phyloP scores from a whole-genome alignment of 2,113 vertebrate genomes.

The Paradoxurus hermaphroditus region DNA sequence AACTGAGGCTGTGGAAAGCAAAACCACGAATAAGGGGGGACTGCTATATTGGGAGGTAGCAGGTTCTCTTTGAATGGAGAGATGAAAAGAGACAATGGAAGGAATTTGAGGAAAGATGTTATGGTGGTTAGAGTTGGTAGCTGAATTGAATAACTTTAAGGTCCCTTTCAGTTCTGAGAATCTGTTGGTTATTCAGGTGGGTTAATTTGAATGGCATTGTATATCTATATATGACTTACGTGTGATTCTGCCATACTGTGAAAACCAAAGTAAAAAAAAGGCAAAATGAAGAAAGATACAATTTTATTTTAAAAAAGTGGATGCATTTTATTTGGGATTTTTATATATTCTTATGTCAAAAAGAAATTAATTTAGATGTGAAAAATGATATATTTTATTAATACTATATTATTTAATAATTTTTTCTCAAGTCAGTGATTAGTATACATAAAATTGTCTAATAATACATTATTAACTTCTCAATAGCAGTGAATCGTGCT shows the following conservation, averaged over 20 bases:
- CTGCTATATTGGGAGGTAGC: neutral
- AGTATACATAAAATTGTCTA: neutral
- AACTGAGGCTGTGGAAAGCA: neutral
- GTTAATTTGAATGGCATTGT: neutral
- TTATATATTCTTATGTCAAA: neutral
- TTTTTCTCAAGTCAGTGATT: neutral
- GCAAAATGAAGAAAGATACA: neutral
- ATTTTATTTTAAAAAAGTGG: neutral
- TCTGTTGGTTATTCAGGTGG: neutral
- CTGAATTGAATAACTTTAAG: neutral
- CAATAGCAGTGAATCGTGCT: neutral
- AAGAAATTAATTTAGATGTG: slow-evolving; percentile 6
- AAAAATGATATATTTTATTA: no score
- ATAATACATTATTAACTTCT: neutral
- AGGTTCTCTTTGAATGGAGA: neutral
- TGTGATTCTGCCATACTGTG: neutral
- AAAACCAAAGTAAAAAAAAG: neutral
- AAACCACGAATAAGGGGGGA: neutral
- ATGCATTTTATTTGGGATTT: slow-evolving; percentile 29
- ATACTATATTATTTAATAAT: neutral
- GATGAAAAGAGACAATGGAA: neutral
- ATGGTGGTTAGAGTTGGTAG: neutral
- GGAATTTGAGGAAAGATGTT: neutral
- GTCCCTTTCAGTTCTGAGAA: neutral
- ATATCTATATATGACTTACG: neutral